Conservation (phyloP, 2,888 invertebrate genomes). For the Pardosa pseudoannulata region DNA sequence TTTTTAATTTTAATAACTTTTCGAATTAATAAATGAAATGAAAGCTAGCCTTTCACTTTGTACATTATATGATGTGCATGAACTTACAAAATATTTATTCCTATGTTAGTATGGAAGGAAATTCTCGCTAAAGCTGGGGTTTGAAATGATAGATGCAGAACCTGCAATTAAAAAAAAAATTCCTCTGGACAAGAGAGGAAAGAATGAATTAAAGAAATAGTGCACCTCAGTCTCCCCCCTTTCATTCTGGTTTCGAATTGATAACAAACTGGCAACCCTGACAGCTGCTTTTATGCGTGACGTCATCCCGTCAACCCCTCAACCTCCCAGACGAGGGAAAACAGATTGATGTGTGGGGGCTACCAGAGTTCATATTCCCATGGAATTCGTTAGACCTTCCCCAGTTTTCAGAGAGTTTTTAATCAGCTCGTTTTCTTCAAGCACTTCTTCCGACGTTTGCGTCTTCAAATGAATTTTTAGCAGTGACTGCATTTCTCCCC, state of each 20-base stretch:
- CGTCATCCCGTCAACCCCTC: slow-evolving; percentile 6
- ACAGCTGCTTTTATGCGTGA: slow-evolving; percentile 26
- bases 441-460: slow-evolving; percentile 8
- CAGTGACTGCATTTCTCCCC: too few relatives aligned
- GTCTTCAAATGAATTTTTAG: slow-evolving; percentile 23
- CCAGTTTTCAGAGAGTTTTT: neutral
- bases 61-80: too few relatives aligned
- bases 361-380: neutral
- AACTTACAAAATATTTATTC: too few relatives aligned
- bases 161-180: too few relatives aligned
- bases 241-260: neutral
- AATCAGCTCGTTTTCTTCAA: neutral
- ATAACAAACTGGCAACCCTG: slow-evolving; percentile 9
- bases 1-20: too few relatives aligned
- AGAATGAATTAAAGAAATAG: too few relatives aligned
- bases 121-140: too few relatives aligned
- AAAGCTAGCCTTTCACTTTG: too few relatives aligned
- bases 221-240: neutral
- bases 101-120: too few relatives aligned
- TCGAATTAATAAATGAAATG: too few relatives aligned
- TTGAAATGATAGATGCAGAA: too few relatives aligned
- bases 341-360: neutral
- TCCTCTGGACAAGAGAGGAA: too few relatives aligned
- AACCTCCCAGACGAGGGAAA: neutral
- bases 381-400: neutral